Evolutionary conservation across 2,888 invertebrate genomes (phyloP), one percentile per base, ranked within the genome.

Genomic region (Archips xylosteana): DNA sequence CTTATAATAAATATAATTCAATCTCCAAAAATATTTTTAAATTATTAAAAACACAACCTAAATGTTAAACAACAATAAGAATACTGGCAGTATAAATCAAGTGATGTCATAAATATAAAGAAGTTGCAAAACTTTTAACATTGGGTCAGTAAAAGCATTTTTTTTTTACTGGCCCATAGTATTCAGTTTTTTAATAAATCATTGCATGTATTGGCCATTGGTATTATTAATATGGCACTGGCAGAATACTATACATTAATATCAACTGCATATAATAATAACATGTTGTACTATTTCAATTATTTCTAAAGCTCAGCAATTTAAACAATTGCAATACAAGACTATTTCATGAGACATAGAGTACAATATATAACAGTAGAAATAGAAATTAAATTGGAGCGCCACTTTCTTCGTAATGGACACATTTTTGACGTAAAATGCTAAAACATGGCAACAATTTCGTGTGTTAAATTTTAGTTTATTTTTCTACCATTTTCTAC

Each of bases 61-160:
- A 82, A 71, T 82, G 84, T 78, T 86, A 89, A 81, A 90, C 87
- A 88, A 91, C 86, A 83, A 80, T 84, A 83, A 85, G 80, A 89
- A 90, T 90, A 91, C 88, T 91, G 91, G 89, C 89, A 91, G 89
- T 89, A 78, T 77, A 77, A 71, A 72, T 54, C 51, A 72, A 70
- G 47, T 60, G 51, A 74, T 69, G 62, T 61, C 68, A 79, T 49
- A 59, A 5, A 47, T 54, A 23, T 9, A 63, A 68, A 13, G 32
- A 39, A 75, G 45, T 60, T 2, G 1, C 0, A 54, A 54, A 54
- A 54, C 3, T 2, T 15, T 0, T 39, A 39, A 39, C 6, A 15
- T 15, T 3, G 15, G 51, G 51, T 23, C 51, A 9, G 51, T 23
- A 54, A 54, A 54, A n/a, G 15, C 15, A 54, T 8, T 0, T n/a